Percentiles rank a stretch among this genome's conserved stretches.
Evolutionary conservation across 2,888 invertebrate species (phyloP).

Genomic region (Scaptomyza tumidula): DNA sequence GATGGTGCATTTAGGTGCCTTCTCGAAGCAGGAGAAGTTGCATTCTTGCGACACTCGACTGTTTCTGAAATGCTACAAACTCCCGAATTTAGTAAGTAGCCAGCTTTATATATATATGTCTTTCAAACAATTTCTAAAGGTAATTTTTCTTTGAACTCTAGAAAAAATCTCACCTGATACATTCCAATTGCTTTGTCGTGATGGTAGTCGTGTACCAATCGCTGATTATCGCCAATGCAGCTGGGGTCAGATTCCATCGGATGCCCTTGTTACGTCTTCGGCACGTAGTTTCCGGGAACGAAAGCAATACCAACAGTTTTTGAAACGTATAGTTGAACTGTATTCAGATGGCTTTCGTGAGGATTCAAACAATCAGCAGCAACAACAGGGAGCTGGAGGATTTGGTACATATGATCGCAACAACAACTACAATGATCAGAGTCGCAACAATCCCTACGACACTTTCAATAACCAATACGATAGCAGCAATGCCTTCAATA

Average conservation of each 20-base stretch:
- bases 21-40: slow-evolving; percentile 93
- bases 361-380: slow-evolving; percentile 60
- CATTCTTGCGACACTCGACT: slow-evolving; percentile 94
- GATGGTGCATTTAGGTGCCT: slow-evolving; percentile 96
- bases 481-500: slow-evolving; percentile 42
- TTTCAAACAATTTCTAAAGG: not conserved
- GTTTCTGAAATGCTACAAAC: slow-evolving; percentile 89
- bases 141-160: slow-evolving; percentile 72
- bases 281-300: slow-evolving; percentile 86
- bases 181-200: slow-evolving; percentile 92
- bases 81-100: slow-evolving; percentile 86
- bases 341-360: slow-evolving; percentile 84
- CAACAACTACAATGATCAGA: slow-evolving; percentile 64
- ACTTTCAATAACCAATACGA: slow-evolving; percentile 54
- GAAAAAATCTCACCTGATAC: slow-evolving; percentile 88
- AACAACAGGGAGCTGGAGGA: slow-evolving; percentile 41
- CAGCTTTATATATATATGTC: not conserved
- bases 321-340: slow-evolving; percentile 87
- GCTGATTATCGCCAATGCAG: slow-evolving; percentile 90
- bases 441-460: slow-evolving; percentile 58
- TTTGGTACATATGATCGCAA: slow-evolving; percentile 60
- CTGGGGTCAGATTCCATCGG: slow-evolving; percentile 94
- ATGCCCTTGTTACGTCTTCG: slow-evolving; percentile 94
- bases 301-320: slow-evolving; percentile 87
- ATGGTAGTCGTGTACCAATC: slow-evolving; percentile 89